phyloP scores from a whole-genome alignment of 2,888 invertebrate genomes.

The Cryptocephalus moraei region DNA sequence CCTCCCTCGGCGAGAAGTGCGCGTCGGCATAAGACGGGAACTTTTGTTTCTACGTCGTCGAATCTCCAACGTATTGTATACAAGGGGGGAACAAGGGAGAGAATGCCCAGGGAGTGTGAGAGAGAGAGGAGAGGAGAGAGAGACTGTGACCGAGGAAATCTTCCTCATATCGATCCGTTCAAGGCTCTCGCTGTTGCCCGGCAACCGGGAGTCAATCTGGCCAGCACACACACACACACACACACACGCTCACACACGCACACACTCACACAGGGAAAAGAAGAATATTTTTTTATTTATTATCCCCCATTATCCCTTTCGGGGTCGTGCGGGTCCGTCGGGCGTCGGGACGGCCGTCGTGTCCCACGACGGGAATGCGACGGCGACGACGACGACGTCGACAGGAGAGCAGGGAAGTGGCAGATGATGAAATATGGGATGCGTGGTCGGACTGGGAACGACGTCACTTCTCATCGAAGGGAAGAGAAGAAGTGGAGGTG shows the following conservation, averaged over 20 bases:
- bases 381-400: slow-evolving; percentile 15
- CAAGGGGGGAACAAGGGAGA: too few species aligned
- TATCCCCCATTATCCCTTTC: slow-evolving; percentile 37
- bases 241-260: too few species aligned
- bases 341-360: slow-evolving; percentile 6
- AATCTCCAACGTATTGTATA: too few species aligned
- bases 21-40: too few species aligned
- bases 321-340: slow-evolving; percentile 28
- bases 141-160: slow-evolving; percentile 25
- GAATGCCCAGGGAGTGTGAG: too few species aligned
- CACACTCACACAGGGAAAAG: slow-evolving; percentile 28
- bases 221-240: slow-evolving; percentile 24
- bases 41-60: too few species aligned
- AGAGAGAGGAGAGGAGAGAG: not conserved
- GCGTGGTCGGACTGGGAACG: slow-evolving; percentile 65
- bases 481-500: too few species aligned
- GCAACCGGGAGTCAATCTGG: slow-evolving; percentile 49
- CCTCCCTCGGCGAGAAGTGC: too few species aligned
- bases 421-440: slow-evolving; percentile 65
- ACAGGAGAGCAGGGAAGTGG: slow-evolving; percentile 50
- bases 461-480: slow-evolving; percentile 49
- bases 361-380: slow-evolving; percentile 23
- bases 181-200: slow-evolving; percentile 43
- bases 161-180: slow-evolving; percentile 43
- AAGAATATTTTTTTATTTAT: slow-evolving; percentile 40